Conservation (phyloP, 2,113 vertebrate species). For the Chauna torquata region DNA sequence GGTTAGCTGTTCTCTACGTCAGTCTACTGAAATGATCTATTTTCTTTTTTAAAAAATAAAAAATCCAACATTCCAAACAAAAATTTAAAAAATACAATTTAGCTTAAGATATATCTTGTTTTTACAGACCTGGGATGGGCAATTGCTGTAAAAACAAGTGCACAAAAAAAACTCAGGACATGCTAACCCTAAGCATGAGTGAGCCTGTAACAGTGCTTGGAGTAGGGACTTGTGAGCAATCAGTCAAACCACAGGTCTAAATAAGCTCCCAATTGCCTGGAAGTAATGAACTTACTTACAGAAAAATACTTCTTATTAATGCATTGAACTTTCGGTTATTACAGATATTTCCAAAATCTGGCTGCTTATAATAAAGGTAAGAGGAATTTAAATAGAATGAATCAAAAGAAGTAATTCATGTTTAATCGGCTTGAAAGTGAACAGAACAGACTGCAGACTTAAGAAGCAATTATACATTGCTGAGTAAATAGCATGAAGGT, state of each 20-base stretch:
- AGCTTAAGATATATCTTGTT: not conserved
- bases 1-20: not conserved
- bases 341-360: not conserved
- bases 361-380: not conserved
- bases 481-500: not conserved
- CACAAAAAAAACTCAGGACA: not conserved
- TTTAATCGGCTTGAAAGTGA: slow-evolving; percentile 18
- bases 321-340: not conserved
- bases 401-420: not conserved
- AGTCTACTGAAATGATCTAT: not conserved
- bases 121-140: not conserved
- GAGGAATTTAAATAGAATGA: not conserved
- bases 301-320: not conserved
- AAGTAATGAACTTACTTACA: not conserved
- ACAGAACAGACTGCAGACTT: not conserved
- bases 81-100: not conserved
- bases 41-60: not conserved
- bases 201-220: not conserved
- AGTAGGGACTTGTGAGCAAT: not conserved
- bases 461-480: not conserved
- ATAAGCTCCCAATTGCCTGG: not conserved
- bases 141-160: not conserved
- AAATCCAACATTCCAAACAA: not conserved
- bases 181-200: not conserved
- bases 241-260: not conserved